Percentiles rank a stretch among this genome's conserved stretches.
Conservation (phyloP, 2,113 vertebrate genomes). For the Pheucticus melanocephalus region DNA sequence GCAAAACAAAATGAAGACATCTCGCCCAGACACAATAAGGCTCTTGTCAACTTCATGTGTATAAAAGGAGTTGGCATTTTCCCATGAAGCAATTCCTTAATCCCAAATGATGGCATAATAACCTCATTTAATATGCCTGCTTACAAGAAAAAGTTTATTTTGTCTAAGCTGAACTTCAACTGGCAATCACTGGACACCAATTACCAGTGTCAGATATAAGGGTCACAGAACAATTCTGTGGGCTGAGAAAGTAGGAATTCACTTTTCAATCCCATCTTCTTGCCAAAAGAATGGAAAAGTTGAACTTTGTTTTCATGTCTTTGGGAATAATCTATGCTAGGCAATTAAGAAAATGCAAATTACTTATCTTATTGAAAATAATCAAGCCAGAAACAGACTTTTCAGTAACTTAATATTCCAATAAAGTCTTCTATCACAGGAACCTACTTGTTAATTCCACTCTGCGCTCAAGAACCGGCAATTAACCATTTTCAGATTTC, state of each 20-base stretch:
- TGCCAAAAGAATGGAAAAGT: not conserved
- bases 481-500: constrained; percentile 62
- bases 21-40: constrained; percentile 31
- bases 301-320: constrained; percentile 20
- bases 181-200: constrained; percentile 52
- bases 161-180: constrained; percentile 38
- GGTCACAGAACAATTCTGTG: constrained; percentile 20
- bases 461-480: constrained; percentile 13
- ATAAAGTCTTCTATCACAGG: constrained; percentile 22
- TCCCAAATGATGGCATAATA: constrained; percentile 63
- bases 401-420: constrained; percentile 56
- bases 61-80: constrained; percentile 50
- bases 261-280: not conserved
- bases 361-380: constrained; percentile 1
- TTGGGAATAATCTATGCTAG: constrained; percentile 13
- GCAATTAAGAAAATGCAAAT: constrained; percentile 62
- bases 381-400: constrained; percentile 44
- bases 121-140: constrained; percentile 31
- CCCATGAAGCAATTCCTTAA: constrained; percentile 62
- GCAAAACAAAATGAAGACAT: constrained; percentile 39
- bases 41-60: constrained; percentile 15
- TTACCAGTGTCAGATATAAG: constrained; percentile 34
- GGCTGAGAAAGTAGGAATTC: not conserved
- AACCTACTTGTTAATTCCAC: constrained; percentile 47
- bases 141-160: constrained; percentile 59